Evolutionary conservation across 2,797 vertebrate genomes (phyloP).

Genomic region (Florisuga fusca): DNA sequence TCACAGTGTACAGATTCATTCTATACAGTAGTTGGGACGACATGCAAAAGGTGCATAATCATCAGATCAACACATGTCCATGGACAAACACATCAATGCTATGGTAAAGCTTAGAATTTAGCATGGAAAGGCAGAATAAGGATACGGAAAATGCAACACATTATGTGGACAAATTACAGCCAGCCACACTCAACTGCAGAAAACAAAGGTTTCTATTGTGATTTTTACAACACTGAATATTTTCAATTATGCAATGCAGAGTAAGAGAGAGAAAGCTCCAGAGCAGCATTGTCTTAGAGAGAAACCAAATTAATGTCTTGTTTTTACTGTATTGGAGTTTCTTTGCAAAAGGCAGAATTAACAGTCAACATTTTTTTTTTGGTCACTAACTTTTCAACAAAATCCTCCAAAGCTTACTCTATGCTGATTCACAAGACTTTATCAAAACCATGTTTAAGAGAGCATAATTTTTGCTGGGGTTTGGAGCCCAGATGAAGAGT

Average conservation of each 20-base stretch:
- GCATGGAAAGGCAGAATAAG: background rate
- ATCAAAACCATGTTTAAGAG: background rate
- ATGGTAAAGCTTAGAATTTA: background rate
- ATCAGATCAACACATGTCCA: background rate
- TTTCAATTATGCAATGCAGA: background rate
- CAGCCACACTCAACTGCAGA: background rate
- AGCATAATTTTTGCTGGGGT: background rate
- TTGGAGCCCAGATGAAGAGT: background rate
- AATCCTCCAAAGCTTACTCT: background rate
- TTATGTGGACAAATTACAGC: background rate
- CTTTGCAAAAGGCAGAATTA: background rate
- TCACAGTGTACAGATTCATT: accelerated
- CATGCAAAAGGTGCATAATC: background rate
- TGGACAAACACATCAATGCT: background rate
- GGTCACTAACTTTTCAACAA: background rate
- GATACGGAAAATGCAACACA: background rate
- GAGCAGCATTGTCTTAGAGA: background rate
- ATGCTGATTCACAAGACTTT: background rate
- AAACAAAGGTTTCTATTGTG: background rate
- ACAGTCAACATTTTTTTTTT: background rate
- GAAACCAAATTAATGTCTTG: background rate
- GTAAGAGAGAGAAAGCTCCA: background rate
- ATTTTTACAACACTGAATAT: background rate
- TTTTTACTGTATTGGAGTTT: background rate
- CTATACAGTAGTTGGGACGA: background rate